A percentile compares a stretch with the other conserved stretches of the same genome.
Conservation (phyloP, 2,113 vertebrate genomes). For the Malaclemys terrapin region DNA sequence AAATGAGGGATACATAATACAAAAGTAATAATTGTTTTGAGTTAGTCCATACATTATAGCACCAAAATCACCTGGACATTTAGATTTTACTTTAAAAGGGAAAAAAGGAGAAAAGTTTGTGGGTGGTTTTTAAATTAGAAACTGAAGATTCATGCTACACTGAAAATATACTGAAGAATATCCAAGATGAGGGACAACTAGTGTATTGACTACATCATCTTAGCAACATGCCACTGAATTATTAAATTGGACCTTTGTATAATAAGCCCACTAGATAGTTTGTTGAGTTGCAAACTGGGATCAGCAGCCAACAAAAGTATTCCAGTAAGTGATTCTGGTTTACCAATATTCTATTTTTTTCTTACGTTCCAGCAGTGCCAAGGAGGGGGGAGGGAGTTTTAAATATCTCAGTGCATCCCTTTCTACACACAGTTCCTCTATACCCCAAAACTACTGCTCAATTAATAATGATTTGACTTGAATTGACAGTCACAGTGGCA, state of each 20-base stretch:
- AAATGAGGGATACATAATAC: not conserved
- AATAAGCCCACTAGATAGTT: not conserved
- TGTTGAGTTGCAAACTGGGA: not conserved
- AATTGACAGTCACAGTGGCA: not conserved
- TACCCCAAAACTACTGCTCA: not conserved
- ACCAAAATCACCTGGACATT: not conserved
- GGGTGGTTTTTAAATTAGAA: not conserved
- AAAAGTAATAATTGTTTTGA: not conserved
- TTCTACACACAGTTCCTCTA: not conserved
- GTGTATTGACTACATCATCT: not conserved
- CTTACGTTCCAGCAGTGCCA: accelerated
- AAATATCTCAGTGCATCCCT: not conserved
- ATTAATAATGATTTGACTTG: not conserved
- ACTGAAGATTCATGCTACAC: not conserved
- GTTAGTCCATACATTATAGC: not conserved
- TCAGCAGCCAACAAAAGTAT: not conserved
- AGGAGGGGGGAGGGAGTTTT: not conserved
- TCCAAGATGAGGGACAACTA: not conserved
- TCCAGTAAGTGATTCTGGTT: not conserved
- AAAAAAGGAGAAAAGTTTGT: not conserved
- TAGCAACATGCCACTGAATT: not conserved
- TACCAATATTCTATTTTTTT: not conserved
- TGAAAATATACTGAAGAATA: not conserved
- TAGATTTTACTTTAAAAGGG: not conserved
- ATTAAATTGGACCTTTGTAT: not conserved